phyloP scores from a whole-genome alignment of 1,140 invertebrate species.

The Tetranychus cinnabarinus region DNA sequence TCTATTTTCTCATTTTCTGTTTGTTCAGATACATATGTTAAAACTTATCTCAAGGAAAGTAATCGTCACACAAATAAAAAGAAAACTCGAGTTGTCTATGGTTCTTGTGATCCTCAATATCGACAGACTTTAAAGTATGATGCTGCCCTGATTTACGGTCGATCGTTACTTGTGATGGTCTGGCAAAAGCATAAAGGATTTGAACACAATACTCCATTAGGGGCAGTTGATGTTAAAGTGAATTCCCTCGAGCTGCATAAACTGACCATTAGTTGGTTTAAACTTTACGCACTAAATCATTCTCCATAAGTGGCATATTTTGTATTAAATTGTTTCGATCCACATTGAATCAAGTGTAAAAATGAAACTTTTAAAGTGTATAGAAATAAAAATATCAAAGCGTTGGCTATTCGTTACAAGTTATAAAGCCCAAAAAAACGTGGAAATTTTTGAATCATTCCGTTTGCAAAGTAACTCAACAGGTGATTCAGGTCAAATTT shows the following conservation, averaged over 20 bases:
- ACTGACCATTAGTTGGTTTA: slow-evolving; percentile 62
- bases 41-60: slow-evolving; percentile 68
- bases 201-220: slow-evolving; percentile 52
- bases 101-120: slow-evolving; percentile 53
- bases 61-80: slow-evolving; percentile 65
- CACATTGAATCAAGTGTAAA: no score
- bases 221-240: slow-evolving; percentile 55
- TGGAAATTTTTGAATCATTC: no score
- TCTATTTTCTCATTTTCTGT: neutral
- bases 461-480: no score
- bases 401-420: no score
- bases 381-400: no score
- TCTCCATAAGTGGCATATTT: neutral
- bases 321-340: neutral
- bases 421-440: no score
- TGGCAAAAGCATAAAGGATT: slow-evolving; percentile 58
- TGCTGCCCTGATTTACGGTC: slow-evolving; percentile 55
- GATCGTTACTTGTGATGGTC: slow-evolving; percentile 59
- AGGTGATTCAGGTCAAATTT: no score
- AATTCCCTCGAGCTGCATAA: slow-evolving; percentile 49
- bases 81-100: slow-evolving; percentile 57
- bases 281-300: slow-evolving; percentile 23
- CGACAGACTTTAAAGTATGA: slow-evolving; percentile 63
- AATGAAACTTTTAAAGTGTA: no score
- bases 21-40: slow-evolving; percentile 61